Evolutionary conservation across 2,888 invertebrate genomes (phyloP), one percentile per base, ranked within the genome.

Genomic region (Scaptomyza parva): DNA sequence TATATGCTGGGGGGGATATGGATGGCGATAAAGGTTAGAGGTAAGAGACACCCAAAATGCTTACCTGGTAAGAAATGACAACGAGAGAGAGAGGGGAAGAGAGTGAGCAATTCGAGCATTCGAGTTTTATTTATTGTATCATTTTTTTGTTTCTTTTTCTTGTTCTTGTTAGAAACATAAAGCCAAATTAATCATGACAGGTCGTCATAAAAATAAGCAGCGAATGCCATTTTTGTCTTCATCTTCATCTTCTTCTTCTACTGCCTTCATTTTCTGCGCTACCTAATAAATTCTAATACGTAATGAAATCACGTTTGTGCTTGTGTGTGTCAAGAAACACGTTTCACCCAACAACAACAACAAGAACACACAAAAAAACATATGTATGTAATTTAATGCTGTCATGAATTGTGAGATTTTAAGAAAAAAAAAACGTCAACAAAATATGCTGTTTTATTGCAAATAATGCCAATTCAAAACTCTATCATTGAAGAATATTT

Each of bases 101-200:
- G n/a, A n/a, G n/a, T n/a, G n/a, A n/a, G 60, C 14, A 4, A n/a
- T 11, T n/a, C n/a, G 8, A 44, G 7, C 14, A 26, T 14, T n/a
- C 2, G 28, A 47, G 62, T 62, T 47, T 53, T 18, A 39, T 48
- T 40, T 26, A 44, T 51, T 65, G 33, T 50, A 11, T 28, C 20
- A 22, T 22, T 22, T 28, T 9, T 6, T 43, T 35, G 2, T 14
- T 35, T 7, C 35, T 9, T 37, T 3, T 8, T 40, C 4, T 24
- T 24, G 6, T 35, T 44, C 43, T 40, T 51, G 40, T 59, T 55
- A 62, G 54, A 64, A 69, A 64, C 59, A 74, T 64, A 77, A 77
- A 59, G 64, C 58, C 64, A 75, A 74, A 81, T 81, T 81, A 85
- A 79, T 84, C 84, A 73, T 74, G 70, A 64, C 70, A 47, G 47